Percentiles rank a stretch among this genome's conserved stretches.
phyloP scores from a whole-genome alignment of 2,113 vertebrate species.

The Aleadryas rufinucha region DNA sequence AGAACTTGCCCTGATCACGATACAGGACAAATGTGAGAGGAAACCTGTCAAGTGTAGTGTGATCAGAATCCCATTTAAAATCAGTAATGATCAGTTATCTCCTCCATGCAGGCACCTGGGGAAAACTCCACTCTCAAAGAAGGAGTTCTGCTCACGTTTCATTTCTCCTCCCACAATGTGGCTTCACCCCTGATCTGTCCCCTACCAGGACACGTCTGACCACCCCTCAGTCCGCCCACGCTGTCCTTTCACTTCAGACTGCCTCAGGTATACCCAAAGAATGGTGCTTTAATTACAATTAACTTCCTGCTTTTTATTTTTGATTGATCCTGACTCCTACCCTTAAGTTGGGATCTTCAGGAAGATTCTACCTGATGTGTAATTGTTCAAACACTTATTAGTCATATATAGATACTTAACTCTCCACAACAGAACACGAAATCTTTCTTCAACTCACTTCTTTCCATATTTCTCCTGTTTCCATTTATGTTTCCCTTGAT shows the following conservation, averaged over 20 bases:
- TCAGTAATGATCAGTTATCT: not conserved
- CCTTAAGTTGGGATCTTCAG: not conserved
- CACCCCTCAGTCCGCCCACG: not conserved
- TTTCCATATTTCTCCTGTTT: not conserved
- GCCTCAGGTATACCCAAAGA: not conserved
- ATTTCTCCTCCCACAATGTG: not conserved
- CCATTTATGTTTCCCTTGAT: not conserved
- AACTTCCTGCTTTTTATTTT: not conserved
- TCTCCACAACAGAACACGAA: not conserved
- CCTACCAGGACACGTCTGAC: accelerated
- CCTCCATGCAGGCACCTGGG: not conserved
- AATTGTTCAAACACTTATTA: not conserved
- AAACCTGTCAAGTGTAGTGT: not conserved
- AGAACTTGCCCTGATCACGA: not conserved
- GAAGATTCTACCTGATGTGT: not conserved
- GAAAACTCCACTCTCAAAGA: not conserved
- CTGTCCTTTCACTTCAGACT: not conserved
- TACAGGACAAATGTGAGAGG: not conserved
- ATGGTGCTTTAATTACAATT: not conserved
- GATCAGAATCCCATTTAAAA: not conserved
- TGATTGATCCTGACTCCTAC: not conserved
- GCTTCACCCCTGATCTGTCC: not conserved
- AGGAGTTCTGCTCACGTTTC: accelerated
- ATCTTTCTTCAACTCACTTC: not conserved
- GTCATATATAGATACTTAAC: not conserved